Base-by-base conservation (phyloP, 1,140 invertebrate genomes). In the Samia ricini region DNA sequence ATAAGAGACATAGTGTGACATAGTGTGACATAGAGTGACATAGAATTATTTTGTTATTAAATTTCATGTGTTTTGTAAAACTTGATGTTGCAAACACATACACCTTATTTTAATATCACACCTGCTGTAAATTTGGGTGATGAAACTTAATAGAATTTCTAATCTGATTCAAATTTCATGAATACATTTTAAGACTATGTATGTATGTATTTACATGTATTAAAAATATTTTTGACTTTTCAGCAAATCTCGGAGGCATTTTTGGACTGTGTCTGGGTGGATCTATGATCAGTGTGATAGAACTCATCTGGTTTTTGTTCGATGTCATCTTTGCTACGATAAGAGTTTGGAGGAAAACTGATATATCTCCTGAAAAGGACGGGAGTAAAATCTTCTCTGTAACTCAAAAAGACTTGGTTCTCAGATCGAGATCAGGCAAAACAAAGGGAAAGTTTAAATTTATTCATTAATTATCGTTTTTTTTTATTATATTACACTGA, bases 181-280 rank as follows among this genome's bases (percentile, higher is more conserved):
- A n/a, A n/a, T n/a, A n/a, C n/a, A n/a, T n/a, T n/a, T n/a, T n/a
- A n/a, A n/a, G n/a, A n/a, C n/a, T n/a, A n/a, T n/a, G n/a, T n/a
- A n/a, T n/a, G n/a, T n/a, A n/a, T n/a, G n/a, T n/a, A n/a, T n/a
- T n/a, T n/a, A n/a, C n/a, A n/a, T 51, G 60, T 61, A 18, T 54
- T n/a, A 61, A 42, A 42, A 4, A 56, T 19, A 61, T 19, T 52
- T 51, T 67, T 59, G 70, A 54, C 56, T 68, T 90, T 89, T 26
- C 79, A 91, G 90, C 89, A 12, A 91, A 89, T 52, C 76, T 91
- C 15, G 89, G 89, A 7, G 88, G 89, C 0, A 84, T 91, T 23
- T 90, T 91, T 50, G 88, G 88, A 0, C 71, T 91, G 20, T 91
- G 87, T 58, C 66, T 90, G 2, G 89, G 89, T 2, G 89, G 89